Evolutionary conservation across 92 coral and sea anemone genomes (phyloP).

Genomic region (Phymanthus crucifer): DNA sequence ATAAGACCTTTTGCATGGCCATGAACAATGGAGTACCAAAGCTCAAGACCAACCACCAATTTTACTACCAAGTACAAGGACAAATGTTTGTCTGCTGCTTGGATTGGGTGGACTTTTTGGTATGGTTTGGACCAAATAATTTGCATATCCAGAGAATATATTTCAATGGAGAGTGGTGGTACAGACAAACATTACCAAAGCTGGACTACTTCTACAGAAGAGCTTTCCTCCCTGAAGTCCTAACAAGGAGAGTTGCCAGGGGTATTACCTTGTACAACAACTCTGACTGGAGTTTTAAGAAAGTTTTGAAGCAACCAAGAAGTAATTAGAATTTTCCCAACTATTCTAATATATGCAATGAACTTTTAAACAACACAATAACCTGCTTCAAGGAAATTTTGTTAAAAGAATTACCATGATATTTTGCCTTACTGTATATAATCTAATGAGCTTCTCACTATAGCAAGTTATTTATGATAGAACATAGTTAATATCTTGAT

Average conservation of each 20-base stretch:
- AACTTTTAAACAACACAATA: no score
- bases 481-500: no score
- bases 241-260: slow-evolving; percentile 45
- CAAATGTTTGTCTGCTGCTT: slow-evolving; percentile 50
- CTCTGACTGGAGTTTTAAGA: slow-evolving; percentile 30
- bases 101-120: slow-evolving; percentile 56
- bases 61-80: slow-evolving; percentile 61
- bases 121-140: slow-evolving; percentile 44
- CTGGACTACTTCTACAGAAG: slow-evolving; percentile 50
- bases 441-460: no score
- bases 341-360: no score
- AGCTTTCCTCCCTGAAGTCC: slow-evolving; percentile 54
- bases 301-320: not conserved
- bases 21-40: not conserved
- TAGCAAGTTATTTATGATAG: no score
- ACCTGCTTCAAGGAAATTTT: no score
- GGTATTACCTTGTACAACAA: slow-evolving; percentile 42
- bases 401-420: no score
- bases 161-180: slow-evolving; percentile 40
- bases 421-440: no score
- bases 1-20: slow-evolving; percentile 16
- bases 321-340: not conserved
- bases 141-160: slow-evolving; percentile 18
- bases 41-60: slow-evolving; percentile 21
- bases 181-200: slow-evolving; percentile 35